Evolutionary conservation across 2,113 vertebrate species (phyloP), one percentile per base, ranked within the genome.

Genomic region (Ceratotherium simum): DNA sequence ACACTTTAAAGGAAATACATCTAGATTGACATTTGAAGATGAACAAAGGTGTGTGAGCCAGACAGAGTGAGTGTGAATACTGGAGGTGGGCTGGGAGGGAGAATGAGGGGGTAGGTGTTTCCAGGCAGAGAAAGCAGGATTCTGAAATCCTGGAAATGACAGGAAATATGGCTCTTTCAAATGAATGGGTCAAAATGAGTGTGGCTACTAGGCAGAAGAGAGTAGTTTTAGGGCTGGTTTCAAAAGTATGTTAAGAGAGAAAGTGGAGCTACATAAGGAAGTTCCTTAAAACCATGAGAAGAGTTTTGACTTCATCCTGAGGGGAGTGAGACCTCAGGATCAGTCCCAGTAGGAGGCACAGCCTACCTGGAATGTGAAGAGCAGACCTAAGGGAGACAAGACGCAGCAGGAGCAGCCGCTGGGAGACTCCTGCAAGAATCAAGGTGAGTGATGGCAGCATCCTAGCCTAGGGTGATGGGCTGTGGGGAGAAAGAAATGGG

Each of bases 251-350:
- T 46, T 10, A 65, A 31, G 31, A 56, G n/a, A 73, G 72, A 94
- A 72, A 12, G 16, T 33, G 29, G 11, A 27, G 14, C 6, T 39
- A 13, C 33, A 9, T 14, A 58, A 65, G 58, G 13, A 33, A 85
- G 20, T 39, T 54, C 14, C 27, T 39, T 54, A 54, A 56, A 42
- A 51, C 48, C 17, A 23, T 14, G 33, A 21, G 3, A 48, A 84
- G 23, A 33, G 58, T 14, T 46, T 86, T 69, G 9, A 51, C 13
- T 62, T 62, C 9, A 81, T 82, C 73, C 42, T 29, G 36, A 46
- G 2, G 8, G 8, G 3, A 21, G 16, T 29, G 62, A n/a, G 21
- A 79, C 33, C 0, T 9, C 36, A 11, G 21, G 5, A 18, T 21
- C 3, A 51, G 16, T 48, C 48, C 36, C 14, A 58, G n/a, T 2